Conservation (phyloP, 2,888 invertebrate genomes). For the Nomada hirtipes region DNA sequence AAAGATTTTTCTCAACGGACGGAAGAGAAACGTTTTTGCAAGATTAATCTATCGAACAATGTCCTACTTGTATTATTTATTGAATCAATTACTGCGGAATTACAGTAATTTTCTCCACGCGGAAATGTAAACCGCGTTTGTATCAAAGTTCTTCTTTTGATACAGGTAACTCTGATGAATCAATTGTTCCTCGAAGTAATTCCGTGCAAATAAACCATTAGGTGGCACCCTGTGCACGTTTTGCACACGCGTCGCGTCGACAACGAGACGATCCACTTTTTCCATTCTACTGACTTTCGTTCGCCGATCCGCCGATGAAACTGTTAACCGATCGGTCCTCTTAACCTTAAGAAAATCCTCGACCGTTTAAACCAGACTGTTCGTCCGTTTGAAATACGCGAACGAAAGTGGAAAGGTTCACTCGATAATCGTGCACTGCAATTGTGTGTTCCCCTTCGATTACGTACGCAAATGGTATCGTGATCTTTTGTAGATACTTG, state of each 20-base stretch:
- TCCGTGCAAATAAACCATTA: background rate
- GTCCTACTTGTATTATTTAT: background rate
- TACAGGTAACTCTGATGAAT: no score
- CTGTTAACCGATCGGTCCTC: background rate
- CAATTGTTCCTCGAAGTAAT: background rate
- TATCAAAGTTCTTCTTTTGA: no score
- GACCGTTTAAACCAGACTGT: background rate
- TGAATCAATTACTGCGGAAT: background rate
- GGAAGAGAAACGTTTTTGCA: background rate
- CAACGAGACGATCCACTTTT: slow-evolving; percentile 68
- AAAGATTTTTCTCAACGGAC: background rate
- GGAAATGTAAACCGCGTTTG: background rate
- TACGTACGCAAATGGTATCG: no score
- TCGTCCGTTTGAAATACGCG: background rate
- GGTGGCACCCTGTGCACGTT: slow-evolving; percentile 56
- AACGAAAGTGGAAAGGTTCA: slow-evolving; percentile 13
- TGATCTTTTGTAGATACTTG: no score
- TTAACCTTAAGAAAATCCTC: background rate
- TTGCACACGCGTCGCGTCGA: slow-evolving; percentile 42
- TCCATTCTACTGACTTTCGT: slow-evolving; percentile 72
- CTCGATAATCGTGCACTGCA: background rate
- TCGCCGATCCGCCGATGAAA: slow-evolving; percentile 15
- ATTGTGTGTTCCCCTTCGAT: background rate
- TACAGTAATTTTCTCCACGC: background rate
- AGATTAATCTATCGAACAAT: background rate